Base-by-base conservation (phyloP, 1,140 invertebrate genomes). In the Drosophila sproati region DNA sequence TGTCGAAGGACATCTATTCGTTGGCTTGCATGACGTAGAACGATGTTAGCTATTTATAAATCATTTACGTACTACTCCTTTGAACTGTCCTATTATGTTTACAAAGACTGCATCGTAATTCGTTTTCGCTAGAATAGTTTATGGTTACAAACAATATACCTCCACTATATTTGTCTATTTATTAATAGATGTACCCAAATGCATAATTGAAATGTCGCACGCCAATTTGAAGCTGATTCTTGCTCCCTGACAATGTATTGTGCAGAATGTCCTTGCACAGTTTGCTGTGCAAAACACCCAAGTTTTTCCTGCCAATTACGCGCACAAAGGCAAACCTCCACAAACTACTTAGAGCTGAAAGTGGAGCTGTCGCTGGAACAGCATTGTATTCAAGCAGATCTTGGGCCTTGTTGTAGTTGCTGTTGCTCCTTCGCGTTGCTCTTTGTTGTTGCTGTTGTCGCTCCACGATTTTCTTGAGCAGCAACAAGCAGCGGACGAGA, bases 251-350 rank as follows among this genome's bases (percentile, higher is more conserved):
- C 50, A 34, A 43, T 10, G 20, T 52, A 32, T 39, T 7, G 55
- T 20, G 7, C 5, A 41, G 50, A 31, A 37, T 10, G n/a, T 35
- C 31, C 51, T 56, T 29, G 28, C 35, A 3, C 29, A 7, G 43
- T 35, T 34, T 57, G 29, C 29, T 6, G 5, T 8, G 6, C 35
- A 32, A 20, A 29, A 37, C 57, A 50, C 37, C 41, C 35, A 28
- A 76, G 59, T 50, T 78, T 76, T 76, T 72, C 63, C 67, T 69
- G 68, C 71, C 82, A 85, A 85, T 85, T 85, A 85, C 74, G 74
- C 74, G 73, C 64, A 80, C 81, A 85, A 80, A 85, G 71, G 61
- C 56, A 32, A 61, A n/a, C 43, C 32, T 20, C n/a, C 52, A 47
- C 10, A 47, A 57, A 66, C 37, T 57, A 43, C 43, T 7, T 55